Percentiles rank a stretch among this genome's conserved stretches.
These are phyloP conservation scores for Catostomus latipinnis DNA, from an alignment of 2,797 vertebrate species.

Conservation along the genomic window DNA sequence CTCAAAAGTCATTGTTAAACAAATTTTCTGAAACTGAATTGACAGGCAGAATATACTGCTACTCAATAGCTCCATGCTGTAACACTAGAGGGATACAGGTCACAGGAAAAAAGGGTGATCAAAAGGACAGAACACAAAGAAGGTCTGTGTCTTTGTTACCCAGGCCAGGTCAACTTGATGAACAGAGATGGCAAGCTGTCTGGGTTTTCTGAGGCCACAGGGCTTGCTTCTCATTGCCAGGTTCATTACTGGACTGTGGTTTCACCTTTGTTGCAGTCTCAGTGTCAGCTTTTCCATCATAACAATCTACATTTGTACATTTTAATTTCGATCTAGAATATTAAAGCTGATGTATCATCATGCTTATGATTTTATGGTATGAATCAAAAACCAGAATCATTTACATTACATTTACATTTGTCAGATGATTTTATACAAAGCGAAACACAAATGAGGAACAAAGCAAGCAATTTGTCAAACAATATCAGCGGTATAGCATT, in stretches of 20 bases:
- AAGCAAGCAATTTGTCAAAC: too few relatives aligned
- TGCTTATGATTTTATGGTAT: too few relatives aligned
- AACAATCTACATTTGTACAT: too few relatives aligned
- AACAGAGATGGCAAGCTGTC: neutral
- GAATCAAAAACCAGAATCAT: too few relatives aligned
- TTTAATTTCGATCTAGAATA: too few relatives aligned
- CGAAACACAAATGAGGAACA: too few relatives aligned
- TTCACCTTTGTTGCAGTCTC: too few relatives aligned
- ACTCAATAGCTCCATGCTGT: neutral
- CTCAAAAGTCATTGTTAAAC: neutral
- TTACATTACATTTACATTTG: too few relatives aligned
- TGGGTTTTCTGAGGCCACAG: neutral
- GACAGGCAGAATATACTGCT: neutral
- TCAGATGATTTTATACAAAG: too few relatives aligned
- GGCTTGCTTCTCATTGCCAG: neutral
- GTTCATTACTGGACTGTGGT: neutral
- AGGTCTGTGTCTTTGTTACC: neutral
- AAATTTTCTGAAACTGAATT: neutral
- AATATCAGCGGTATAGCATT: too few relatives aligned
- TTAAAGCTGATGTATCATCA: too few relatives aligned
- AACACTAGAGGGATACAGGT: neutral
- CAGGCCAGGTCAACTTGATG: neutral
- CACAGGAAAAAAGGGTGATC: neutral
- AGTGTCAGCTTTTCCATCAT: too few relatives aligned
- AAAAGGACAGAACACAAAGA: conserved; percentile 21